A percentile compares a stretch with the other conserved stretches of the same genome.
Conservation (phyloP, 2,888 invertebrate genomes). For the Encarsia formosa region DNA sequence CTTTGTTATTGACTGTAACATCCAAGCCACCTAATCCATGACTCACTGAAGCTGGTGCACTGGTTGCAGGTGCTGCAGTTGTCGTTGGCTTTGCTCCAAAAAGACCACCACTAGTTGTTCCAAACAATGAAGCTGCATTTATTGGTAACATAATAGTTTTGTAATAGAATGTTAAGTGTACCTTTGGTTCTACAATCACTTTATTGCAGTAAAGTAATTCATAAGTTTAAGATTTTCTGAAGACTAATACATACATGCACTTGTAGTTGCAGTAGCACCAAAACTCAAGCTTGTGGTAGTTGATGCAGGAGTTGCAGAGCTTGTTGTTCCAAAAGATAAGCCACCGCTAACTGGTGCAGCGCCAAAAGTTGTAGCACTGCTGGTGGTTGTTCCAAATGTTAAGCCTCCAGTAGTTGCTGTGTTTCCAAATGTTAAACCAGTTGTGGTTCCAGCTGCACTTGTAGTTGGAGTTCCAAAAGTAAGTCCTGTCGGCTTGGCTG, state of each 20-base stretch:
- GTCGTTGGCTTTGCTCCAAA: slow-evolving; percentile 39
- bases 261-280: slow-evolving; percentile 27
- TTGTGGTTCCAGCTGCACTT: slow-evolving; percentile 33
- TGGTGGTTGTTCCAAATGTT: slow-evolving; percentile 40
- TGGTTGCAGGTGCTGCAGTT: slow-evolving; percentile 34
- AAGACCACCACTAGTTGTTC: slow-evolving; percentile 34
- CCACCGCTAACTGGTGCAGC: slow-evolving; percentile 38
- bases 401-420: slow-evolving; percentile 28
- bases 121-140: slow-evolving; percentile 37
- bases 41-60: slow-evolving; percentile 49
- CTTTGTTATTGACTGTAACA: slow-evolving; percentile 51
- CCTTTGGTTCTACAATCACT: too few species aligned
- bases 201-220: too few species aligned
- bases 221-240: too few species aligned
- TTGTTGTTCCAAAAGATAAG: slow-evolving; percentile 14
- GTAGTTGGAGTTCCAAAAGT: slow-evolving; percentile 36
- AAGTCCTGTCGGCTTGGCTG: slow-evolving; percentile 33
- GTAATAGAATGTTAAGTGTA: too few species aligned
- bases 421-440: slow-evolving; percentile 20
- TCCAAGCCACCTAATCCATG: slow-evolving; percentile 70
- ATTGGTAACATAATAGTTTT: background rate
- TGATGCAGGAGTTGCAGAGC: slow-evolving; percentile 5
- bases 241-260: slow-evolving; percentile 25
- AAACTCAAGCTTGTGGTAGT: slow-evolving; percentile 12
- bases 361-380: slow-evolving; percentile 32